Conservation (phyloP, 2,888 invertebrate species). For the Pycnomerus fuliginosus region DNA sequence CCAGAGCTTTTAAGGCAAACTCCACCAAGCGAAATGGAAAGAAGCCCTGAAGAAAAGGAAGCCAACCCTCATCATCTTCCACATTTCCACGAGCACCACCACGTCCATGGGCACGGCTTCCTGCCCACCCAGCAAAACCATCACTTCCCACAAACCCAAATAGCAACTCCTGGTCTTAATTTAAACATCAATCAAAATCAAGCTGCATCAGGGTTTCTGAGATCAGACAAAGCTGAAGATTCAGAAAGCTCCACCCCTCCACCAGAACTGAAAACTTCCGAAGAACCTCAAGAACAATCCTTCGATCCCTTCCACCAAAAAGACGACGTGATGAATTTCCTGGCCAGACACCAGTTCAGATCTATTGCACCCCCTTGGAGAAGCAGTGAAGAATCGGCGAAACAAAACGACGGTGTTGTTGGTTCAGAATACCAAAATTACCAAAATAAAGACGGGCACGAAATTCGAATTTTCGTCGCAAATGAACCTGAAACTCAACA, state of each 20-base stretch:
- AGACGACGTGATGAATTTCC: constrained; percentile 1
- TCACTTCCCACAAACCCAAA: constrained; percentile 4
- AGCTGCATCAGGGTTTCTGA: background rate
- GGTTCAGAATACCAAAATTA: no score
- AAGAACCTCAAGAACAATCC: background rate
- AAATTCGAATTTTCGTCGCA: background rate
- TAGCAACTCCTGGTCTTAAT: constrained; percentile 16
- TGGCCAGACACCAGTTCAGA: constrained; percentile 1
- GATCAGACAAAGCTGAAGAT: constrained; percentile 1
- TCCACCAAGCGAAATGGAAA: no score
- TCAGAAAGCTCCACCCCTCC: background rate
- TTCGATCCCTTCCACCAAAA: constrained; percentile 7
- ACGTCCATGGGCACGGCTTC: constrained; percentile 6
- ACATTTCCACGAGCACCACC: constrained; percentile 5
- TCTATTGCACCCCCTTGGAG: background rate
- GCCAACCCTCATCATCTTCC: constrained; percentile 7
- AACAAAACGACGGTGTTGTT: background rate
- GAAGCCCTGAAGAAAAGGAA: constrained; percentile 1
- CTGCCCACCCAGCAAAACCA: no score
- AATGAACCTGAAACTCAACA: no score
- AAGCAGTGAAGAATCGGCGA: background rate
- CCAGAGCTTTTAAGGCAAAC: no score
- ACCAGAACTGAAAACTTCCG: background rate
- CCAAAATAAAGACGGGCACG: no score
- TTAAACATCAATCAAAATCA: constrained; percentile 21